Conservation (phyloP, 2,797 vertebrate species). For the Crocodylus rhombifer region DNA sequence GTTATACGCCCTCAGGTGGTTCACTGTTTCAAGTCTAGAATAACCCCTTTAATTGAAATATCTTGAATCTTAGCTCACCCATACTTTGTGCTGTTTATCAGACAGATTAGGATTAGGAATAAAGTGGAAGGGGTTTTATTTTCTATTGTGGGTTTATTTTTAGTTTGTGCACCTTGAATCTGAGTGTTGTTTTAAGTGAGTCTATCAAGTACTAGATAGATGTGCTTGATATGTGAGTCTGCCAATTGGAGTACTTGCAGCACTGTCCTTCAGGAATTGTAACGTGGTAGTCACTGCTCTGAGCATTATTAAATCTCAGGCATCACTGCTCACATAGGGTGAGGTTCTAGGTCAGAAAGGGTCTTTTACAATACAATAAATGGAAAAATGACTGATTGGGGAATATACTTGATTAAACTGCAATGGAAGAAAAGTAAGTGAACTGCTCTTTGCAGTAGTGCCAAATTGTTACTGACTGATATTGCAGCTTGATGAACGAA, state of each 20-base stretch:
- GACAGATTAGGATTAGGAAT: not conserved
- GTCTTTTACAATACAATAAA: not conserved
- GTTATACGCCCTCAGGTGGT: not conserved
- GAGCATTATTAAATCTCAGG: slow-evolving; percentile 2
- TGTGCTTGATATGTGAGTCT: not conserved
- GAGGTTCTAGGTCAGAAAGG: not conserved
- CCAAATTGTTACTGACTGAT: not conserved
- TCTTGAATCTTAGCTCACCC: not conserved
- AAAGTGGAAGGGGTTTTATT: not conserved
- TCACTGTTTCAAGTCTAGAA: not conserved
- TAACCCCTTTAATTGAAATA: not conserved
- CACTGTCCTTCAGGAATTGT: not conserved
- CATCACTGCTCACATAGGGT: not conserved
- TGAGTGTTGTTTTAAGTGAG: not conserved
- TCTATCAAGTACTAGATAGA: not conserved
- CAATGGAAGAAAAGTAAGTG: not conserved
- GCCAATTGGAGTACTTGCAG: not conserved
- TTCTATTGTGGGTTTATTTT: not conserved
- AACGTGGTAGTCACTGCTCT: not conserved
- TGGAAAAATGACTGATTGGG: not conserved
- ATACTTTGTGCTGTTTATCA: not conserved
- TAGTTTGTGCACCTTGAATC: not conserved
- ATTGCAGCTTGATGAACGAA: not conserved
- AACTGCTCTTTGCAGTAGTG: not conserved
- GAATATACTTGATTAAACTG: not conserved